Percentiles rank a stretch among this genome's conserved stretches.
phyloP scores from a whole-genome alignment of 2,797 vertebrate genomes.

The Parauchenoglanis punctatus region DNA sequence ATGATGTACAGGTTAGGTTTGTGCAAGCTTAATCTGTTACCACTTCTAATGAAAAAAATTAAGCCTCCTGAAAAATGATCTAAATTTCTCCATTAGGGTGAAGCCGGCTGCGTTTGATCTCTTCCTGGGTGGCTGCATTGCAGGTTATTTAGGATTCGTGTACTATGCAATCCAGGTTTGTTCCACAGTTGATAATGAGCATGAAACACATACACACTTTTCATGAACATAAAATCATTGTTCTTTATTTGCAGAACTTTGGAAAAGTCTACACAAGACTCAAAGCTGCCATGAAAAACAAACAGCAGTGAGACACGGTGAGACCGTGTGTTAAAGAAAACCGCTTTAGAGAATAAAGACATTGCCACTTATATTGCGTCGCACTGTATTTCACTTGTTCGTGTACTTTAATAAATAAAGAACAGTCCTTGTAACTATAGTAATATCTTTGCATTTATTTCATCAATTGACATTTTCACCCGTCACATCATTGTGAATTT shows the following conservation, averaged over 20 bases:
- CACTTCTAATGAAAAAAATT: not conserved
- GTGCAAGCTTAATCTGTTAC: not conserved
- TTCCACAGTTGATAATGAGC: not conserved
- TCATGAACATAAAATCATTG: not conserved
- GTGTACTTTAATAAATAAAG: constrained; percentile 29
- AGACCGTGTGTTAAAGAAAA: not conserved
- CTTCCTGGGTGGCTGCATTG: constrained; percentile 81
- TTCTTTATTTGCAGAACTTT: constrained; percentile 71
- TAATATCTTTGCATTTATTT: not conserved
- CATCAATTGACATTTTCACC: not conserved
- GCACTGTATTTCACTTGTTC: not conserved
- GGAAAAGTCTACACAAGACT: constrained; percentile 70
- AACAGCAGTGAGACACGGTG: constrained; percentile 66
- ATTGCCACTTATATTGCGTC: not conserved
- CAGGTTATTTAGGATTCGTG: constrained; percentile 77
- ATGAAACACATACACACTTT: not conserved
- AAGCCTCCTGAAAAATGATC: not conserved
- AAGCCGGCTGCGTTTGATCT: constrained; percentile 85
- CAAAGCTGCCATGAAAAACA: constrained; percentile 72
- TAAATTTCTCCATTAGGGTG: constrained; percentile 67
- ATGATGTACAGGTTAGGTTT: constrained; percentile 80
- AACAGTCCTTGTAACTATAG: not conserved
- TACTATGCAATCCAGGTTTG: constrained; percentile 78
- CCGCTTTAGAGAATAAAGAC: not conserved
- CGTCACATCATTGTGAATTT: not conserved